Evolutionary conservation across 1,140 invertebrate genomes (phyloP).

Genomic region (Mya arenaria): DNA sequence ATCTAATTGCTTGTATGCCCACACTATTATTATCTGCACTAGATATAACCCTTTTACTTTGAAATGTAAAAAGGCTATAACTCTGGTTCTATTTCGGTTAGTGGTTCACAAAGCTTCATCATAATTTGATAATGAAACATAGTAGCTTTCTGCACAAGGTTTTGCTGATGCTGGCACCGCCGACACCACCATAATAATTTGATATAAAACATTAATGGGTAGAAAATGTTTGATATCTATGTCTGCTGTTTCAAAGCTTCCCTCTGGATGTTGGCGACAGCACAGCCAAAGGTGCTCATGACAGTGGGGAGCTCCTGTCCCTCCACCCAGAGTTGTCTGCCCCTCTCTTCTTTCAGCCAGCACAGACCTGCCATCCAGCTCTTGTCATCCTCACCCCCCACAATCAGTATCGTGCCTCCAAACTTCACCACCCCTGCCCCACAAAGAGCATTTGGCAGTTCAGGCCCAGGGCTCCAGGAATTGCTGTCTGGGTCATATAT

Average conservation of each 20-base stretch:
- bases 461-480: conserved; percentile 75
- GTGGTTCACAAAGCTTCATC: no score
- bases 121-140: no score
- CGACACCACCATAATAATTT: no score
- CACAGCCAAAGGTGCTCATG: conserved; percentile 79
- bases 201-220: no score
- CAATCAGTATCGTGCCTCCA: conserved; percentile 73
- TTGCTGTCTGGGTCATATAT: conserved; percentile 75
- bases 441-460: conserved; percentile 78
- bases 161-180: no score
- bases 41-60: no score
- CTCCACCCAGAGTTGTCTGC: conserved; percentile 73
- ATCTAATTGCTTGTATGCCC: no score
- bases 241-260: conserved; percentile 39
- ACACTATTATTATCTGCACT: no score
- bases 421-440: conserved; percentile 79
- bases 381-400: conserved; percentile 79
- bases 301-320: conserved; percentile 77
- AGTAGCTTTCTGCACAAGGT: no score
- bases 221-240: no score
- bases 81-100: no score
- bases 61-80: no score
- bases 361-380: conserved; percentile 80
- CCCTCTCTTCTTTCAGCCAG: conserved; percentile 73
- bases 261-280: conserved; percentile 77